Conservation (phyloP, 2,888 invertebrate genomes). For the Drosophila colorata region DNA sequence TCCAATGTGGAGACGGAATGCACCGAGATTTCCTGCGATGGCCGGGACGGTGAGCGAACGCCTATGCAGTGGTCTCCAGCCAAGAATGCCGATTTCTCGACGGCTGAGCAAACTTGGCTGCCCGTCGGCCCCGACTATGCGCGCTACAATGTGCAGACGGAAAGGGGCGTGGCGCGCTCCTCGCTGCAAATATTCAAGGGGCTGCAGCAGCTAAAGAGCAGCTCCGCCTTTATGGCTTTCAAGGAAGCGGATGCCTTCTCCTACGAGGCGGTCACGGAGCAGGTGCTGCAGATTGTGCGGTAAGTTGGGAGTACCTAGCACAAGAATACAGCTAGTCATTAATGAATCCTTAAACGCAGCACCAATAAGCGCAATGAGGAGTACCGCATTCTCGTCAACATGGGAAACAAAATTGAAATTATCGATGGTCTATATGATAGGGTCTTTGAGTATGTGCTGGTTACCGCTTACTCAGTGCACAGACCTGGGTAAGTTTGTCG, state of each 20-base stretch:
- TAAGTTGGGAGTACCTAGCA: constrained; percentile 18
- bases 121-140: constrained; percentile 88
- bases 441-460: constrained; percentile 72
- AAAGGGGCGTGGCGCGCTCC: constrained; percentile 86
- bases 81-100: constrained; percentile 87
- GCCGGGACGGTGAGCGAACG: constrained; percentile 87
- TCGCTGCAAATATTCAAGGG: constrained; percentile 87
- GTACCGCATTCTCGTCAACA: constrained; percentile 78
- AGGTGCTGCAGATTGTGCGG: constrained; percentile 82
- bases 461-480: constrained; percentile 72
- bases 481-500: constrained; percentile 65
- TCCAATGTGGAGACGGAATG: constrained; percentile 85
- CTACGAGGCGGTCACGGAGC: constrained; percentile 76
- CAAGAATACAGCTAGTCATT: not conserved
- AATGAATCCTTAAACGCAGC: constrained; percentile 28
- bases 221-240: constrained; percentile 82
- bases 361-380: constrained; percentile 70
- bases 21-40: constrained; percentile 76
- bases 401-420: constrained; percentile 74
- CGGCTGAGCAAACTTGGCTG: constrained; percentile 87
- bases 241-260: constrained; percentile 72
- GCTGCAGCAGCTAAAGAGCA: constrained; percentile 86
- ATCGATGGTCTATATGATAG: constrained; percentile 59
- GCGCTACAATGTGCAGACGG: constrained; percentile 87
- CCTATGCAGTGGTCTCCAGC: constrained; percentile 88